phyloP scores from a whole-genome alignment of 2,888 invertebrate species.

The Lysandra coridon region DNA sequence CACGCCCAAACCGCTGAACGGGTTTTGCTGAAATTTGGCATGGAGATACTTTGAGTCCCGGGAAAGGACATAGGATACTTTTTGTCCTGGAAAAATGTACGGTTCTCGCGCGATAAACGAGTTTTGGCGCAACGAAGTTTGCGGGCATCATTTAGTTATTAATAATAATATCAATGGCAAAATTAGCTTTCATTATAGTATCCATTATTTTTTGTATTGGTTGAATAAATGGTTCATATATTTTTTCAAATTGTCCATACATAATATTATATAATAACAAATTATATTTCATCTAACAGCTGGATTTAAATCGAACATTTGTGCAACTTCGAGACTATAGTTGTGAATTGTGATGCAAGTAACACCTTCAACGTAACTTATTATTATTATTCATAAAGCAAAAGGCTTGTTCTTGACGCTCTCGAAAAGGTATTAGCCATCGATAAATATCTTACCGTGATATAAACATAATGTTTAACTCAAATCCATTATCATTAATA shows the following conservation, averaged over 20 bases:
- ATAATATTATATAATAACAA: neutral
- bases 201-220: no score
- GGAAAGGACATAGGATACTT: no score
- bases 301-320: neutral
- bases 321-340: neutral
- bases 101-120: no score
- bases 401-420: neutral
- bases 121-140: no score
- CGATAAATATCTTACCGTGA: neutral
- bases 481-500: constrained; percentile 5
- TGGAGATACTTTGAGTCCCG: no score
- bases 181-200: neutral
- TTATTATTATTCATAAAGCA: neutral
- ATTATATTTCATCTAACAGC: neutral
- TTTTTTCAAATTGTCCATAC: no score
- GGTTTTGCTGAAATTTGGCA: no score
- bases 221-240: no score
- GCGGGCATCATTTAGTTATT: no score
- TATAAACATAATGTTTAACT: neutral
- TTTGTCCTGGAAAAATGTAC: no score
- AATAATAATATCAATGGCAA: neutral
- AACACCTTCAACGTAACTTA: neutral
- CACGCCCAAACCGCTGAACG: no score
- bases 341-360: neutral
- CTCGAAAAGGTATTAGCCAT: neutral